Base-by-base conservation (phyloP, 2,797 vertebrate genomes). In the Acipenser oxyrinchus region DNA sequence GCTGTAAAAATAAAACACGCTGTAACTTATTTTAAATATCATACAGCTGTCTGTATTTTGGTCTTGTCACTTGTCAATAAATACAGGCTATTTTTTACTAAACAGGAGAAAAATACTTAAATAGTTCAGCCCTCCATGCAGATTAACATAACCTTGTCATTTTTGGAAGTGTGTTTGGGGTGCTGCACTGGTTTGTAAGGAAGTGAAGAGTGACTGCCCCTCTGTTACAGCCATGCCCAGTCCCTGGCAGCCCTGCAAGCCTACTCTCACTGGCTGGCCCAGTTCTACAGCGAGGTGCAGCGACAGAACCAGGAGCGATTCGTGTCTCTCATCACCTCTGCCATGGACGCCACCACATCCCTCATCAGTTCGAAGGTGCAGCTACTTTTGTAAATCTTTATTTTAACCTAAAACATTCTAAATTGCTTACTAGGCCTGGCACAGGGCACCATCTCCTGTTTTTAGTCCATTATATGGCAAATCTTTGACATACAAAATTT, bases 241-340 rank as follows among this genome's bases (percentile, higher is more conserved):
- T 94, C 96, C 10, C 87, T 99, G 71, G 93, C 97, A 6, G 97
- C 97, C 0, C 80, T 99, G 73, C 97, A 99, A 75, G 97, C 97
- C 37, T 99, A 97, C 65, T 89, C 93, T 10, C 97, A 99, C 77
- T 99, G 97, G 97, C 86, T 99, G 0, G 94, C 95, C 0, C 97
- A 97, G 84, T 99, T 94, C 80, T 98, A 95, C 83, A 88, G 91
- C 0, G 95, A 98, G 75, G 93, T 94, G 11, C 94, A 97, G 75
- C 86, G 86, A 63, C 95, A 90, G 81, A 94, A 93, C 80, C 91
- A 93, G 1, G 89, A 92, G 67, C 93, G 94, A 77, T 98, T 99
- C 67, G 82, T 94, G 71, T 93, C 89, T 6, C 91, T 99, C 50
- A 88, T 99, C 85, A 96, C 93, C 49, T 97, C 96, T 0, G 78